Percentiles rank a stretch among this genome's conserved stretches.
phyloP scores from a whole-genome alignment of 2,113 vertebrate genomes.

The Centropristis striata region DNA sequence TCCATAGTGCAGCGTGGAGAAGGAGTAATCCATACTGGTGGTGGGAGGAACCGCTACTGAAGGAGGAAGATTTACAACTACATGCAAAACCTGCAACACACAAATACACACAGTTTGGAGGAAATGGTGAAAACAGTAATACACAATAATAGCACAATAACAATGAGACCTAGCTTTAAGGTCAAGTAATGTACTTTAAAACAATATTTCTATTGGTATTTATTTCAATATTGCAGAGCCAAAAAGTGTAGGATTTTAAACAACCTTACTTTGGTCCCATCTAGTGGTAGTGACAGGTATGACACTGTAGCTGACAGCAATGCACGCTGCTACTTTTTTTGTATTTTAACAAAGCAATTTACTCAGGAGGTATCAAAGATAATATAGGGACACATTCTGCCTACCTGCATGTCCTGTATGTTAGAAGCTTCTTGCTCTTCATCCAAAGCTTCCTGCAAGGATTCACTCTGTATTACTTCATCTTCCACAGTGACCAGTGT shows the following conservation, averaged over 20 bases:
- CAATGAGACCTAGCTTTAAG: not conserved
- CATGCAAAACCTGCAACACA: constrained; percentile 56
- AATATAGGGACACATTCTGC: constrained; percentile 6
- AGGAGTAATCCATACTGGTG: constrained; percentile 29
- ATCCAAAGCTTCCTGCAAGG: constrained; percentile 1
- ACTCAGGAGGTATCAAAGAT: not conserved
- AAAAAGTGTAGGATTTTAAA: not conserved
- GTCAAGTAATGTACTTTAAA: not conserved
- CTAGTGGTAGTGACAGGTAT: constrained; percentile 39
- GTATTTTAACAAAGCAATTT: not conserved
- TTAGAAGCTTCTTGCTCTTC: constrained; percentile 3
- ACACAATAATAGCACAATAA: not conserved
- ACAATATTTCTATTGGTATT: not conserved
- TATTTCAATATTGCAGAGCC: not conserved
- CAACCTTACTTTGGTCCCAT: constrained; percentile 11
- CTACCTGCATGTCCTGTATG: constrained; percentile 63
- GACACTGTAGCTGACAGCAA: not conserved
- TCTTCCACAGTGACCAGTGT: constrained; percentile 31
- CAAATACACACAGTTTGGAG: not conserved
- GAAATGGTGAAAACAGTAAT: not conserved
- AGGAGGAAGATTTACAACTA: constrained; percentile 16
- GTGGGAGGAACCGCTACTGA: not conserved
- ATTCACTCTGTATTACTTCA: not conserved
- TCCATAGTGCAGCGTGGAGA: constrained; percentile 74
- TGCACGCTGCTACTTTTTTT: not conserved